Evolutionary conservation across 1,140 invertebrate genomes (phyloP).

Genomic region (Homarus americanus): DNA sequence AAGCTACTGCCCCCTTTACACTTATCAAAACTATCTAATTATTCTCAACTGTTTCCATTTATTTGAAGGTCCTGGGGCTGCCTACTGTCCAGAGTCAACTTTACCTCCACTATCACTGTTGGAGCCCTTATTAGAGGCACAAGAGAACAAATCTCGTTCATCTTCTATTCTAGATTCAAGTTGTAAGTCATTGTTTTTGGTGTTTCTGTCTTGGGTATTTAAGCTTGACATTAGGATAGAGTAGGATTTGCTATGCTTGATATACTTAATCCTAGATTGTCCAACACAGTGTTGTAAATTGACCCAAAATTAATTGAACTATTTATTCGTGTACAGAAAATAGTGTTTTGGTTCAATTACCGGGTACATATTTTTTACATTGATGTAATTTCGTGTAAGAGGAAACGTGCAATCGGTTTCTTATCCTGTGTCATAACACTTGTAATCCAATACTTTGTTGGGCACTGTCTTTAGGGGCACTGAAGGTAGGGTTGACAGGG

Average conservation of each 20-base stretch:
- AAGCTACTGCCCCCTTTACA: too few species aligned
- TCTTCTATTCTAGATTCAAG: slow-evolving; percentile 67
- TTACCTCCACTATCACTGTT: slow-evolving; percentile 60
- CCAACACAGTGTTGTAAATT: slow-evolving; percentile 41
- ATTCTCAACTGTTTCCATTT: not conserved
- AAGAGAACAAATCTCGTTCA: slow-evolving; percentile 60
- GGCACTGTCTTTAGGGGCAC: slow-evolving; percentile 31
- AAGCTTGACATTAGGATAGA: slow-evolving; percentile 13
- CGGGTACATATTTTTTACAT: not conserved
- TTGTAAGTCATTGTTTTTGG: slow-evolving; percentile 40
- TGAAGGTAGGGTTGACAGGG: slow-evolving; percentile 31
- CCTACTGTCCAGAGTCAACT: slow-evolving; percentile 62
- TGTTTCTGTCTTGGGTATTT: not conserved
- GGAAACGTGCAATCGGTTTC: not conserved
- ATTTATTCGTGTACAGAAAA: not conserved
- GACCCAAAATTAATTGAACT: not conserved
- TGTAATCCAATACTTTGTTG: slow-evolving; percentile 17
- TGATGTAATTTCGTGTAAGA: not conserved
- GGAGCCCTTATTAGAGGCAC: slow-evolving; percentile 59
- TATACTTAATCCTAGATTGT: slow-evolving; percentile 18
- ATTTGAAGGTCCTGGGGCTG: slow-evolving; percentile 52
- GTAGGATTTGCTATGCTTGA: slow-evolving; percentile 32
- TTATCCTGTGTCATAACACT: not conserved
- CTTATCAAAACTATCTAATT: not conserved
- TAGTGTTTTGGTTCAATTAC: not conserved